Evolutionary conservation across 1,140 invertebrate species (phyloP), one percentile per base, ranked within the genome.

Genomic region (Cataglyphis hispanica): DNA sequence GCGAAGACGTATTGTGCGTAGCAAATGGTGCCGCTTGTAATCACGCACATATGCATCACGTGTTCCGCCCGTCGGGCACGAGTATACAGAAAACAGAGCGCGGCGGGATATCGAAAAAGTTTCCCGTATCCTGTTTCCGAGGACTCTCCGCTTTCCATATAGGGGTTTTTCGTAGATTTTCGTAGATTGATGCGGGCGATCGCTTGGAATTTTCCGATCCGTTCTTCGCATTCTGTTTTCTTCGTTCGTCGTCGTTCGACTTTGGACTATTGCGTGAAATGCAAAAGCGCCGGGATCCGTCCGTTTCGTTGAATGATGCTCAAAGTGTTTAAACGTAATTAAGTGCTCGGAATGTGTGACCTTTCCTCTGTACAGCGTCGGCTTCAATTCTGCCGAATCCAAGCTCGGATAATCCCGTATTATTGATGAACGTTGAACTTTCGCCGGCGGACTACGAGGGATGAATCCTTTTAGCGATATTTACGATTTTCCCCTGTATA

Each of bases 381-480:
- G 19, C 53, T 58, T 81, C 50, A 58, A 50, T 50, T 84, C 22
- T 11, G 7, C 7, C 25, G 31, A 74, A 10, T 8, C n/a, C 19
- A 22, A 50, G 46, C 69, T 50, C 31, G n/a, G 74, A 64, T 84
- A 84, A 84, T 84, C 74, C 70, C 43, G 61, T 58, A 76, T 84
- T 77, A 76, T 77, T 84, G 81, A 76, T 77, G 61, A 84, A 72
- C 16, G n/a, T 11, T 76, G 70, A 84, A 76, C 83, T 75, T 84
- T 84, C 43, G 81, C 43, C 58, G 58, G 60, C 40, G 61, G 72
- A 77, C 64, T 77, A 75, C 19, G 60, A 60, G 19, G 46, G 58
- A 77, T 84, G 72, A 84, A 75, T 84, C 72, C 61, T 63, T 84
- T 53, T 53, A 66, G 61, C 31, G 58, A 84, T 75, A 66, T 84